These are phyloP conservation scores for Spodoptera picta DNA, from an alignment of 2,888 invertebrate genomes.

Conservation along the genomic window DNA sequence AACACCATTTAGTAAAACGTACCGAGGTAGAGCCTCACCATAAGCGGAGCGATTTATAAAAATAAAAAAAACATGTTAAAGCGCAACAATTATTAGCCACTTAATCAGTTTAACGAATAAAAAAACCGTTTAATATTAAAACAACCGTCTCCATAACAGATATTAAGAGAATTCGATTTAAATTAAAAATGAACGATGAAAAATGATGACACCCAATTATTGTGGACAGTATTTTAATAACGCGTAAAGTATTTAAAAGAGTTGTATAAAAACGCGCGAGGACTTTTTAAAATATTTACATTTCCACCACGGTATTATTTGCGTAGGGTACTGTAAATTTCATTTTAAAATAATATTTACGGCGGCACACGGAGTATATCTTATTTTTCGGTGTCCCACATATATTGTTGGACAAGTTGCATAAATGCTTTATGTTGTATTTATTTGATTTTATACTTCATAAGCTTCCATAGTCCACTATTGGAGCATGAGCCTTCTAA, in stretches of 20 bases:
- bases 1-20: constrained; percentile 68
- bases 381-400: constrained; percentile 8
- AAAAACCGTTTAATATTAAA: constrained; percentile 34
- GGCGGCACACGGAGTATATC: constrained; percentile 2
- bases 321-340: constrained; percentile 22
- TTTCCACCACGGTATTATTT: constrained; percentile 27
- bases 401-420: not conserved
- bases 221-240: constrained; percentile 45
- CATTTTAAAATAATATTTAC: constrained; percentile 33
- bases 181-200: constrained; percentile 46
- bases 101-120: constrained; percentile 15
- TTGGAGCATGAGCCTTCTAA: too few species aligned
- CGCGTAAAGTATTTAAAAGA: constrained; percentile 51
- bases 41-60: constrained; percentile 42
- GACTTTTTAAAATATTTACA: constrained; percentile 51
- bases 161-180: constrained; percentile 49
- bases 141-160: constrained; percentile 29
- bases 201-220: constrained; percentile 35
- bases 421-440: too few species aligned
- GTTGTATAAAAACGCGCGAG: constrained; percentile 35
- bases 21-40: constrained; percentile 40
- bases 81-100: constrained; percentile 1
- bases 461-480: too few species aligned
- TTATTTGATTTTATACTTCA: not conserved
- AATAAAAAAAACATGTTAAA: not conserved